Evolutionary conservation across 1,140 invertebrate genomes (phyloP).

Genomic region (Lycorma delicatula): DNA sequence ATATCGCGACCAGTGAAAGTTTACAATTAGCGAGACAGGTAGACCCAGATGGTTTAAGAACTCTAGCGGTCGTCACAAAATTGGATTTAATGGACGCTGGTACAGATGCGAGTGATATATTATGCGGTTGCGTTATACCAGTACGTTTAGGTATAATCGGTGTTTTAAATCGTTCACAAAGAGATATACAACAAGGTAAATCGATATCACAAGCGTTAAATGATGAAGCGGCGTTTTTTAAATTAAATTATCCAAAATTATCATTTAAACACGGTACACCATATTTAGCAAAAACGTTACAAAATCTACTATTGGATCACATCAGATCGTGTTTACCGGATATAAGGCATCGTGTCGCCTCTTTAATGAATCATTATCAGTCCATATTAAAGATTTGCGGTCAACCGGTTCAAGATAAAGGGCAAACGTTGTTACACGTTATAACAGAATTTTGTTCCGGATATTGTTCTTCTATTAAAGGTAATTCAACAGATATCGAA

Average conservation of each 20-base stretch:
- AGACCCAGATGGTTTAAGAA: slow-evolving; percentile 54
- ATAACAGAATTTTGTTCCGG: slow-evolving; percentile 63
- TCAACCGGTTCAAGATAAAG: slow-evolving; percentile 53
- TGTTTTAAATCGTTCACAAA: slow-evolving; percentile 64
- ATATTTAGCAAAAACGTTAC: slow-evolving; percentile 53
- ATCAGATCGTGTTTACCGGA: slow-evolving; percentile 58
- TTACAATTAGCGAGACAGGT: slow-evolving; percentile 52
- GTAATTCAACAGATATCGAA: slow-evolving; percentile 57
- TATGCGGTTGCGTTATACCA: slow-evolving; percentile 59
- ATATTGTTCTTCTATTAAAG: slow-evolving; percentile 61
- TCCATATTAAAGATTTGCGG: slow-evolving; percentile 53
- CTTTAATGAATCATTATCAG: slow-evolving; percentile 55
- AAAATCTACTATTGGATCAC: slow-evolving; percentile 56
- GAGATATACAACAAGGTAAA: slow-evolving; percentile 58
- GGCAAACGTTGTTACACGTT: slow-evolving; percentile 55
- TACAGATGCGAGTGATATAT: slow-evolving; percentile 64
- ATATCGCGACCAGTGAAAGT: slow-evolving; percentile 55
- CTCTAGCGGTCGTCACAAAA: slow-evolving; percentile 64
- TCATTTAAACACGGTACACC: slow-evolving; percentile 51
- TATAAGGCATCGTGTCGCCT: slow-evolving; percentile 52
- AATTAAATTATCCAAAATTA: slow-evolving; percentile 54
- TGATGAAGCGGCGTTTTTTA: slow-evolving; percentile 52
- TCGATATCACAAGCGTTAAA: slow-evolving; percentile 48
- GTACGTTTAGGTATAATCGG: slow-evolving; percentile 73
- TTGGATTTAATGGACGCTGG: slow-evolving; percentile 70